Evolutionary conservation across 1,140 invertebrate species (phyloP), one percentile per base, ranked within the genome.

Genomic region (Aradophagus sp.): DNA sequence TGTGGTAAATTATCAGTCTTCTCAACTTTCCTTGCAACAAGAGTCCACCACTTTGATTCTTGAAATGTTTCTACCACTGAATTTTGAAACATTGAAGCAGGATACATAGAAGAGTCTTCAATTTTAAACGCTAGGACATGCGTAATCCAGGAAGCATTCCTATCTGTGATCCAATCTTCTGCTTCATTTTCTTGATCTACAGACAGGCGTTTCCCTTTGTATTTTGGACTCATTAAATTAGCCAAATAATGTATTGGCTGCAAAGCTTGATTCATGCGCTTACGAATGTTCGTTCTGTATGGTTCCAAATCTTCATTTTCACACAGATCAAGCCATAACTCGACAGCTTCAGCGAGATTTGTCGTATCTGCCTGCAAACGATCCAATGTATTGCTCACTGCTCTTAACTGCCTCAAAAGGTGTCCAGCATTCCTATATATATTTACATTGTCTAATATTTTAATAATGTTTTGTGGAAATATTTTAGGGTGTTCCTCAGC

Each of bases 391-490:
- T 19, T 1, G 10, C 38, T 34, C 5, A 55, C 38, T 14, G 14
- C 8, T 15, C 5, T 19, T 15, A 41, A n/a, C n/a, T 42, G 36
- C 11, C 13, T 10, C 0, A 20, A 12, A 15, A 55, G 36, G 16
- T 55, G 26, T 10, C 5, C 29, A 42, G 50, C 15, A 19, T 34
- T 23, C 12, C 34, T 55, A 14, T 55, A 55, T 20, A 55, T 41
- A 8, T 3, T 14, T 7, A 42, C 50, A 10, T 55, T 55, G 10
- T 42, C 13, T 6, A 55, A 16, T 10, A 55, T 41, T 14, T 42
- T 55, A 8, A 27, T 17, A 2, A 55, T 55, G 11, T 55, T 55
- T 14, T 11, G 7, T 2, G 50, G 50, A 41, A 53, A 26, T 17
- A 10, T 11, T 20, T 12, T 7, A 35, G 2, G n/a, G 23, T 38